Conservation (phyloP, 2,888 invertebrate genomes). For the Tetropium fuscum region DNA sequence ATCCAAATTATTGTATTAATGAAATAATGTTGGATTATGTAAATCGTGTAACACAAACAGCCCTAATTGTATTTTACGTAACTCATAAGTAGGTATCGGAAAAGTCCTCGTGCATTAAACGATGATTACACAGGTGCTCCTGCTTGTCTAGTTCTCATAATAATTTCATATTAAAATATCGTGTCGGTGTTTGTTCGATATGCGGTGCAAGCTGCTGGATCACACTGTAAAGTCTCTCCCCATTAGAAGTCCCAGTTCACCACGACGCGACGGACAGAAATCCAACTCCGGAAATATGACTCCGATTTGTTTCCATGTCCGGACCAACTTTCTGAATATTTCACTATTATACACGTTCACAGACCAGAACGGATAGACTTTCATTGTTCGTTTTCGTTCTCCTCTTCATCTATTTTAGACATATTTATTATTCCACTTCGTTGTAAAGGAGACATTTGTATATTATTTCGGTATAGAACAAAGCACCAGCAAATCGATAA, state of each 20-base stretch:
- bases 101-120: neutral
- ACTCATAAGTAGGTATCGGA: neutral
- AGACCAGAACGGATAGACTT: slow-evolving; percentile 49
- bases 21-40: no score
- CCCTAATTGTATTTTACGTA: neutral
- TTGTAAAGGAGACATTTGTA: neutral
- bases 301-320: slow-evolving; percentile 55
- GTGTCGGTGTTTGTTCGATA: slow-evolving; percentile 54
- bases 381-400: slow-evolving; percentile 37
- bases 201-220: slow-evolving; percentile 46
- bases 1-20: no score
- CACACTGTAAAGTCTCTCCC: slow-evolving; percentile 32
- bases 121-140: slow-evolving; percentile 31
- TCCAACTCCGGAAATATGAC: slow-evolving; percentile 55
- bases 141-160: slow-evolving; percentile 49
- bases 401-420: slow-evolving; percentile 33
- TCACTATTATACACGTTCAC: slow-evolving; percentile 55
- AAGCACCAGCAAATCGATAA: no score
- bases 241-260: slow-evolving; percentile 34
- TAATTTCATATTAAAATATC: slow-evolving; percentile 52
- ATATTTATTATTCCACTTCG: slow-evolving; percentile 28
- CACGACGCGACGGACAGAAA: slow-evolving; percentile 41
- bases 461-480: no score
- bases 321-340: slow-evolving; percentile 56
- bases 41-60: no score